phyloP scores from a whole-genome alignment of 2,888 invertebrate species.

The Caenorhabditis panamensis region DNA sequence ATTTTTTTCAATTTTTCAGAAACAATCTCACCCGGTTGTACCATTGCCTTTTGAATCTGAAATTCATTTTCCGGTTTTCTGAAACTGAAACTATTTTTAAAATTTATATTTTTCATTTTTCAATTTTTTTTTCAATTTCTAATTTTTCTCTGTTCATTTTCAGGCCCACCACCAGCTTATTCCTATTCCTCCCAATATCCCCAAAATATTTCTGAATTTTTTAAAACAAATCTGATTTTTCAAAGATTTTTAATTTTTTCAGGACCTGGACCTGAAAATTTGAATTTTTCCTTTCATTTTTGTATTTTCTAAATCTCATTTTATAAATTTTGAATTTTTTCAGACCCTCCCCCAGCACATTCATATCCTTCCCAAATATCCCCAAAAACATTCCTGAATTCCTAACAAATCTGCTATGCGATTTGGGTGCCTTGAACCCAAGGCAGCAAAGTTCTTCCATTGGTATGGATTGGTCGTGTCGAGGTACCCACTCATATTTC shows the following conservation, averaged over 20 bases:
- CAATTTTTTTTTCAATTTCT: too few relatives aligned
- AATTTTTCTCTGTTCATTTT: too few relatives aligned
- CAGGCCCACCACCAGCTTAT: too few relatives aligned
- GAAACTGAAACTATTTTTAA: too few relatives aligned
- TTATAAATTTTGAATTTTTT: too few relatives aligned
- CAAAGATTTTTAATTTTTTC: background rate
- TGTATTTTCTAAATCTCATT: too few relatives aligned
- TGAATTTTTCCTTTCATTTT: background rate
- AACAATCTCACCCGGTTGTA: too few relatives aligned
- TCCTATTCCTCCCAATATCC: background rate
- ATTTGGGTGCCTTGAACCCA: slow-evolving; percentile 74
- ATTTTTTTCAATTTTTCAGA: too few relatives aligned
- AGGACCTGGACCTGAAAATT: too few relatives aligned
- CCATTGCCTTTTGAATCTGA: too few relatives aligned
- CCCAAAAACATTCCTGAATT: background rate
- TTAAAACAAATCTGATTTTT: slow-evolving; percentile 1
- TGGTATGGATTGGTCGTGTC: slow-evolving; percentile 71
- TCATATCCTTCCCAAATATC: background rate
- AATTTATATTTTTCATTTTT: too few relatives aligned
- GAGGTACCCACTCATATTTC: slow-evolving; percentile 70
- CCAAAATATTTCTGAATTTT: background rate
- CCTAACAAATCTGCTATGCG: background rate
- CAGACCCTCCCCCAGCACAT: background rate
- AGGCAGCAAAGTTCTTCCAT: slow-evolving; percentile 72
- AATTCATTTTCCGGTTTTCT: too few relatives aligned